phyloP scores from a whole-genome alignment of 1,140 invertebrate species.

The Ladona fulva region DNA sequence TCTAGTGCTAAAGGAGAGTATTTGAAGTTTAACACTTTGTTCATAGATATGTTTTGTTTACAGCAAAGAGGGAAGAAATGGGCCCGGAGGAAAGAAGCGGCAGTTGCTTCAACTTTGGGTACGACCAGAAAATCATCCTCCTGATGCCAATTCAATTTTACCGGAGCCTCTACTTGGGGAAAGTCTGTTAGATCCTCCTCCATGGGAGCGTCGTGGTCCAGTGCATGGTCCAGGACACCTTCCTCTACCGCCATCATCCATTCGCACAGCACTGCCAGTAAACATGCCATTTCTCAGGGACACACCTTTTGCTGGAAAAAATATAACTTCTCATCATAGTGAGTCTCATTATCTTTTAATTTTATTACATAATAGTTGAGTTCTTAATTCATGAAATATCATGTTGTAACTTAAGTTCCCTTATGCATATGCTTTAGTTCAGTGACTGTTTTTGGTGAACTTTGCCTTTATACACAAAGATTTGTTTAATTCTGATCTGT shows the following conservation, averaged over 20 bases:
- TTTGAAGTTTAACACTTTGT: too few species aligned
- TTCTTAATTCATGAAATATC: too few species aligned
- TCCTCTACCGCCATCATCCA: conserved; percentile 22
- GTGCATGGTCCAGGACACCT: conserved; percentile 24
- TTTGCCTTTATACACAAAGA: too few species aligned
- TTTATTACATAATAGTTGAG: too few species aligned
- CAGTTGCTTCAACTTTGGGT: conserved; percentile 15
- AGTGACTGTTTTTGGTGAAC: too few species aligned
- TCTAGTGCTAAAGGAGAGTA: too few species aligned
- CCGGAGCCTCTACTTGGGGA: conserved; percentile 33
- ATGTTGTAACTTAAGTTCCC: too few species aligned
- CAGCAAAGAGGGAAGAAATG: background rate
- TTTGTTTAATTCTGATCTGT: too few species aligned
- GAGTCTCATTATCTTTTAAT: too few species aligned
- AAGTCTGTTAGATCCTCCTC: conserved; percentile 38
- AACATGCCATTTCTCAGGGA: conserved; percentile 25
- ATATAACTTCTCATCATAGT: background rate
- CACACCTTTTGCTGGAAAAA: background rate
- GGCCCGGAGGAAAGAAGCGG: conserved; percentile 15
- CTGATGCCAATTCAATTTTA: conserved; percentile 15
- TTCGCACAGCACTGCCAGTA: conserved; percentile 34
- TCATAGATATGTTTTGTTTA: too few species aligned
- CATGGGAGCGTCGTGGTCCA: conserved; percentile 19
- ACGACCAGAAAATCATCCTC: background rate
- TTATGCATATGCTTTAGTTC: too few species aligned